phyloP scores from a whole-genome alignment of 2,113 vertebrate genomes.

The Antechinus flavipes region DNA sequence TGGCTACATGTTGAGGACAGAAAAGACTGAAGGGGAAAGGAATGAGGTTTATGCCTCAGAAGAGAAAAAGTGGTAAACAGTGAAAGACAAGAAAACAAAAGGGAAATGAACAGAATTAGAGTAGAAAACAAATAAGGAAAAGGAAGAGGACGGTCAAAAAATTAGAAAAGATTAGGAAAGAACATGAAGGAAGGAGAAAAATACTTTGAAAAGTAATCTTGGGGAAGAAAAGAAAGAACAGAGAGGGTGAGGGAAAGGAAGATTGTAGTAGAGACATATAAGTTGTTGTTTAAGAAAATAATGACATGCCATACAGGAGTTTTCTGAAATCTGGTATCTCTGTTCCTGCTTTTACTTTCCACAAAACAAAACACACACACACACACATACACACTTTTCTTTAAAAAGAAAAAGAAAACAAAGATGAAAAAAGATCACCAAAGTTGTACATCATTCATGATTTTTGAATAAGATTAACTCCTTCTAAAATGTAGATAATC shows the following conservation, averaged over 20 bases:
- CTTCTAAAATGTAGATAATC: too few species aligned
- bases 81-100: conserved; percentile 50
- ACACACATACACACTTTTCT: too few species aligned
- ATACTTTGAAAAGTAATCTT: conserved; percentile 43
- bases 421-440: too few species aligned
- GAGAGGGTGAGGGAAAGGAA: neutral
- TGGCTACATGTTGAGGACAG: conserved; percentile 67
- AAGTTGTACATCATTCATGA: too few species aligned
- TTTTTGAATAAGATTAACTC: too few species aligned
- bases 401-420: too few species aligned
- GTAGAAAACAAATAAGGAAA: conserved; percentile 28
- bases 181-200: conserved; percentile 64
- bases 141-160: conserved; percentile 44
- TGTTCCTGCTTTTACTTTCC: conserved; percentile 77
- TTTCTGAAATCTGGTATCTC: conserved; percentile 77
- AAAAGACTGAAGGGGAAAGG: conserved; percentile 3
- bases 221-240: conserved; percentile 55
- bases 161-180: conserved; percentile 59
- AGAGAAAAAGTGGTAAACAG: neutral
- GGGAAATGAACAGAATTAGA: conserved; percentile 56
- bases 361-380: conserved; percentile 66
- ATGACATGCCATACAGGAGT: conserved; percentile 75
- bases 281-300: conserved; percentile 78
- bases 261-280: conserved; percentile 67
- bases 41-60: conserved; percentile 15